Evolutionary conservation across 2,888 invertebrate species (phyloP).

Genomic region (Galerucella nymphaeae): DNA sequence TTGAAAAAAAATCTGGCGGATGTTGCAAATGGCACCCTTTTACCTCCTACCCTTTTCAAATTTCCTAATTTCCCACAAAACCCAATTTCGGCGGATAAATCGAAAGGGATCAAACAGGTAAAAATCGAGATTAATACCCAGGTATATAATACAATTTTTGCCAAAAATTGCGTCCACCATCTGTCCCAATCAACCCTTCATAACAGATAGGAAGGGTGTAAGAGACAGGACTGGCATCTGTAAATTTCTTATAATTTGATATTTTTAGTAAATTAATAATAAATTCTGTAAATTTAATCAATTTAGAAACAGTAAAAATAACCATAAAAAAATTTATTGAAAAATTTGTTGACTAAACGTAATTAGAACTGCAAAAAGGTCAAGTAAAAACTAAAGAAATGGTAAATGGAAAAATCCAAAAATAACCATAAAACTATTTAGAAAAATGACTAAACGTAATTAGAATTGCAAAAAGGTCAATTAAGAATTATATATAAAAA

Average conservation of each 20-base stretch:
- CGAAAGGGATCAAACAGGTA: conserved; percentile 47
- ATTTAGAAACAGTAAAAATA: too few species aligned
- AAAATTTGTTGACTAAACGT: too few species aligned
- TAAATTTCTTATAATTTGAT: neutral
- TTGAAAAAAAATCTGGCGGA: conserved; percentile 37
- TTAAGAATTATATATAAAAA: too few species aligned
- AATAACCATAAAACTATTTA: too few species aligned
- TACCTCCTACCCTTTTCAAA: conserved; percentile 38
- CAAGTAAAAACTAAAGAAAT: too few species aligned
- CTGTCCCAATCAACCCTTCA: conserved; percentile 50
- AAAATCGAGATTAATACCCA: conserved; percentile 42
- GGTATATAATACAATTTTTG: conserved; percentile 37
- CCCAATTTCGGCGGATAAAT: conserved; percentile 34
- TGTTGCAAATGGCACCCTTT: conserved; percentile 44
- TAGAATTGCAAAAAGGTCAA: too few species aligned
- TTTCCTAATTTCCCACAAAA: conserved; percentile 48
- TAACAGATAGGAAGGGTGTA: conserved; percentile 42
- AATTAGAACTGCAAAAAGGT: too few species aligned
- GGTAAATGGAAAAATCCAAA: too few species aligned
- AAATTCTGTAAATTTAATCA: too few species aligned
- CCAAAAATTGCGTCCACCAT: conserved; percentile 53
- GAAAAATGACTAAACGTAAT: too few species aligned
- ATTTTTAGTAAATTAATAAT: too few species aligned
- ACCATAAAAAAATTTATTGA: too few species aligned
- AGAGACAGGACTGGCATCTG: neutral